Evolutionary conservation across 2,797 vertebrate species (phyloP), one percentile per base, ranked within the genome.

Genomic region (Antennarius maculatus): DNA sequence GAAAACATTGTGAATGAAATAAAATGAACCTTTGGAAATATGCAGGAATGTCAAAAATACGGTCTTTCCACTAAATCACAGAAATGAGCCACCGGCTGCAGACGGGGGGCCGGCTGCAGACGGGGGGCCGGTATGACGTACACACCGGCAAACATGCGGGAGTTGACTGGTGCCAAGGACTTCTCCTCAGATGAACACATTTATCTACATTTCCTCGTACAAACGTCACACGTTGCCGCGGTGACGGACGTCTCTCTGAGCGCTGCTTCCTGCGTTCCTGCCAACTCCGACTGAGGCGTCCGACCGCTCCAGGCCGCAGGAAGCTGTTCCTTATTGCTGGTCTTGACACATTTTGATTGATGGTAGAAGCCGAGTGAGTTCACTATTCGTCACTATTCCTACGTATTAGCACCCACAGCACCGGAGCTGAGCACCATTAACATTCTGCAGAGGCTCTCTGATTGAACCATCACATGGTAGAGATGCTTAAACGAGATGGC

Each of bases 391-490:
- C 53, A 69, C 66, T 58, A 77, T 80, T 79, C 63, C 67, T 74
- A 16, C 70, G 74, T 43, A 47, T 79, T 68, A 74, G 72, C 73
- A 71, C 28, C 76, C 74, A 48, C 54, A 9, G 60, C 71, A 60
- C 56, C 27, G 31, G 61, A 37, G 55, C 82, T 66, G 69, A 86
- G 74, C 75, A 64, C 67, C 70, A 87, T 91, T 87, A 80, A 74
- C 75, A 89, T 90, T 85, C 84, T 54, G 11, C 2, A 15, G 70
- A 79, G 77, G 39, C 80, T 79, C 73, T 86, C 85, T 82, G 87
- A 92, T 86, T 89, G 83, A 93, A 76, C 79, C 67, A 79, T 91
- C 64, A 62, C 51, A 71, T 77, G 76, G 74, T 81, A 64, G 69
- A 88, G 84, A 88, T 80, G 77, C 82, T 23, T 82, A 78, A 86